Evolutionary conservation across 2,797 vertebrate species (phyloP).

Genomic region (Sarcoramphus papa): DNA sequence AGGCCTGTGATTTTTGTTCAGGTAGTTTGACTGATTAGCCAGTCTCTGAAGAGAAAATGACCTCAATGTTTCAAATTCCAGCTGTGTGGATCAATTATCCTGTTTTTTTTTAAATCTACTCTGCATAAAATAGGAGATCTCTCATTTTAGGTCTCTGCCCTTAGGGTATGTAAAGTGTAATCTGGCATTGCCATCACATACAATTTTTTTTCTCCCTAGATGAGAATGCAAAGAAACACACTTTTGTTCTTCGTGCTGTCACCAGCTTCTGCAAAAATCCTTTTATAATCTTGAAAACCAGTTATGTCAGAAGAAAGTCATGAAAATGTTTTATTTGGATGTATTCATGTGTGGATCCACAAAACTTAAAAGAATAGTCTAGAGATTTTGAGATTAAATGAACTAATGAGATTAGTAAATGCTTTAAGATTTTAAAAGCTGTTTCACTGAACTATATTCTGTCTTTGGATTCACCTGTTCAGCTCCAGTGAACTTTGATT

Average conservation of each 20-base stretch:
- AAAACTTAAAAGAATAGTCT: neutral
- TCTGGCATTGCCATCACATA: constrained; percentile 36
- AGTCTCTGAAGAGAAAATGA: constrained; percentile 57
- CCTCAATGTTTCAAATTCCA: constrained; percentile 58
- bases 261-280: constrained; percentile 5
- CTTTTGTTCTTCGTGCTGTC: constrained; percentile 31
- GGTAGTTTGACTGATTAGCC: constrained; percentile 47
- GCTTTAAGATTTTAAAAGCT: neutral
- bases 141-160: constrained; percentile 20
- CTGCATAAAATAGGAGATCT: constrained; percentile 43
- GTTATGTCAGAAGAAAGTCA: neutral
- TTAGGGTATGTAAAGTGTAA: constrained; percentile 17
- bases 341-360: neutral
- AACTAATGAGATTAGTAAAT: neutral
- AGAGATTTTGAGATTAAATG: neutral
- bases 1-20: constrained; percentile 59
- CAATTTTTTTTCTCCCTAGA: constrained; percentile 1
- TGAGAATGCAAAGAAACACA: constrained; percentile 30
- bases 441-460: neutral
- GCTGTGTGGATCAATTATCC: constrained; percentile 52
- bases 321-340: neutral
- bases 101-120: neutral
- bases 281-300: constrained; percentile 33
- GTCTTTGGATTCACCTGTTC: neutral
- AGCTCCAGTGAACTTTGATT: neutral